These are phyloP conservation scores for Lynx canadensis DNA, from an alignment of 2,113 vertebrate species.

Conservation along the genomic window DNA sequence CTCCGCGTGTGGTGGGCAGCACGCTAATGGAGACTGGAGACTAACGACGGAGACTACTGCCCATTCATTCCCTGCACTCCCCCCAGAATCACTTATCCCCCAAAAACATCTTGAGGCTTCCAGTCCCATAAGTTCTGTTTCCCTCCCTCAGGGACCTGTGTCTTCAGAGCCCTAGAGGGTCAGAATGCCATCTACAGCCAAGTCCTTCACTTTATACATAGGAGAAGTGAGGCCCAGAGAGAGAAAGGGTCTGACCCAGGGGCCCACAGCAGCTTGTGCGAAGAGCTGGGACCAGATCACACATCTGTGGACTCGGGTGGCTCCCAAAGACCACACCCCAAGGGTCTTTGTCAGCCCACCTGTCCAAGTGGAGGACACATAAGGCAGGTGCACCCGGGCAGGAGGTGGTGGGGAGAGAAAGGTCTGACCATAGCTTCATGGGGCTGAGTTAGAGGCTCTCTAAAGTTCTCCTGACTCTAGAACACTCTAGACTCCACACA, in stretches of 20 bases:
- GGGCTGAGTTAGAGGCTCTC: neutral
- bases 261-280: neutral
- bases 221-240: neutral
- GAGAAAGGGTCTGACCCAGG: neutral
- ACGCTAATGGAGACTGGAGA: too few relatives aligned
- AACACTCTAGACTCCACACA: neutral
- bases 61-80: neutral
- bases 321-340: neutral
- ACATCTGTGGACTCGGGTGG: neutral
- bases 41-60: neutral
- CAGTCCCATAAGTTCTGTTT: neutral
- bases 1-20: neutral
- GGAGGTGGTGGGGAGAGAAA: neutral
- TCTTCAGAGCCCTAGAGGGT: neutral
- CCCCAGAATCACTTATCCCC: neutral
- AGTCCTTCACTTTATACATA: neutral
- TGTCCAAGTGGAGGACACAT: neutral
- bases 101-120: neutral
- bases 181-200: neutral
- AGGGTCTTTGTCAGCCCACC: neutral
- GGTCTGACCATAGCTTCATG: neutral
- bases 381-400: neutral
- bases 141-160: neutral
- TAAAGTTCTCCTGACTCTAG: neutral
- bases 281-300: neutral